Conservation (phyloP, 1,140 invertebrate genomes). For the Trigoniulus corallinus region DNA sequence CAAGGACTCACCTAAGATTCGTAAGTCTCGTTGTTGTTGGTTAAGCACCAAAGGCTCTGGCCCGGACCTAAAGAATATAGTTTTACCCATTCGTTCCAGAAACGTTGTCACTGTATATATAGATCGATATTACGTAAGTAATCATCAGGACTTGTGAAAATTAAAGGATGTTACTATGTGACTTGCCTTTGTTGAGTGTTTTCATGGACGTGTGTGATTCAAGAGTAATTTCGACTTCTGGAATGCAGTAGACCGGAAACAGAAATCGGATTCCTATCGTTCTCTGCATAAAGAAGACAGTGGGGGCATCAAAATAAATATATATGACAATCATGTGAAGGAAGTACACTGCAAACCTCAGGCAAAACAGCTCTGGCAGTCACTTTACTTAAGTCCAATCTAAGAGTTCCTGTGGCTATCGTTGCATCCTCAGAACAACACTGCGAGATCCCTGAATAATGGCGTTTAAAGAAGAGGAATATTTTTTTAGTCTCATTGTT, state of each 20-base stretch:
- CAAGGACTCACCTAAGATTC: conserved; percentile 26
- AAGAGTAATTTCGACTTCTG: conserved; percentile 31
- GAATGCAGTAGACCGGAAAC: conserved; percentile 31
- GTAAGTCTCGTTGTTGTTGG: conserved; percentile 29
- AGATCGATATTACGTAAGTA: not conserved
- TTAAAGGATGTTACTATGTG: not conserved
- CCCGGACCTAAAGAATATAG: conserved; percentile 32
- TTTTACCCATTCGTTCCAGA: conserved; percentile 31
- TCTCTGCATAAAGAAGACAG: too few species aligned
- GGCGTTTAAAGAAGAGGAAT: too few species aligned
- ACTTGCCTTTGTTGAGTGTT: conserved; percentile 21
- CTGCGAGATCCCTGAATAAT: conserved; percentile 26
- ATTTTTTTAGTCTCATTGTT: too few species aligned
- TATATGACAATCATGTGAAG: too few species aligned
- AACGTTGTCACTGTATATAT: conserved; percentile 24
- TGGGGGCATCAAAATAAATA: too few species aligned
- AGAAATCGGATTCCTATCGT: conserved; percentile 29
- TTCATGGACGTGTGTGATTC: conserved; percentile 21
- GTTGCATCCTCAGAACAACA: conserved; percentile 23
- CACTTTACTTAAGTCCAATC: conserved; percentile 25
- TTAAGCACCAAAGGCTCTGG: conserved; percentile 28
- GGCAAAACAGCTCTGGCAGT: too few species aligned
- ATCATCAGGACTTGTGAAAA: not conserved
- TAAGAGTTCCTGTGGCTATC: conserved; percentile 26
- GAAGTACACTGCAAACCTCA: too few species aligned